Evolutionary conservation across 2,113 vertebrate species (phyloP).

Genomic region (Thymallus thymallus): DNA sequence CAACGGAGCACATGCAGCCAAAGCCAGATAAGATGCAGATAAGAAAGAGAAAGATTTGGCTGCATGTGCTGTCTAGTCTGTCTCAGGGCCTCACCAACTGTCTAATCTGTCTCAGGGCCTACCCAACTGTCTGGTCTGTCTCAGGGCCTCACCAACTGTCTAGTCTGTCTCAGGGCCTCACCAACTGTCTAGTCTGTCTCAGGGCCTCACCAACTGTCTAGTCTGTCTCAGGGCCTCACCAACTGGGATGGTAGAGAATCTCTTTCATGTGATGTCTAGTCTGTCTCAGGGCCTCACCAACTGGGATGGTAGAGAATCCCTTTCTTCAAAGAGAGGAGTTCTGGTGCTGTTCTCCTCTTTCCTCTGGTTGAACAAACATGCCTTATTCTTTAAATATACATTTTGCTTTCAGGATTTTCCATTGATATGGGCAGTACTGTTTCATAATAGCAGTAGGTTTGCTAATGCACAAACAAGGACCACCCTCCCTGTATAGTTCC

Average conservation of each 20-base stretch:
- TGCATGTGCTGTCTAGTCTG: neutral
- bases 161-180: neutral
- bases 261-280: neutral
- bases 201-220: neutral
- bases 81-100: neutral
- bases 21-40: constrained; percentile 4
- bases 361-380: neutral
- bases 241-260: no score
- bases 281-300: neutral
- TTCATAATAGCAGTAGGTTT: no score
- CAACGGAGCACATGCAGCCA: neutral
- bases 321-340: neutral
- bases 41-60: neutral
- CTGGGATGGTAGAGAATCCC: neutral
- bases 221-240: neutral
- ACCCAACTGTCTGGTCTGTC: neutral
- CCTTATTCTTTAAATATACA: neutral
- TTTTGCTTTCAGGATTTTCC: neutral
- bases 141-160: neutral
- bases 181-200: neutral
- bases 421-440: no score
- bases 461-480: no score
- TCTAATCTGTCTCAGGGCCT: neutral
- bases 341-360: neutral
- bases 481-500: neutral